phyloP scores from a whole-genome alignment of 2,113 vertebrate species.

The Leiothrix lutea region DNA sequence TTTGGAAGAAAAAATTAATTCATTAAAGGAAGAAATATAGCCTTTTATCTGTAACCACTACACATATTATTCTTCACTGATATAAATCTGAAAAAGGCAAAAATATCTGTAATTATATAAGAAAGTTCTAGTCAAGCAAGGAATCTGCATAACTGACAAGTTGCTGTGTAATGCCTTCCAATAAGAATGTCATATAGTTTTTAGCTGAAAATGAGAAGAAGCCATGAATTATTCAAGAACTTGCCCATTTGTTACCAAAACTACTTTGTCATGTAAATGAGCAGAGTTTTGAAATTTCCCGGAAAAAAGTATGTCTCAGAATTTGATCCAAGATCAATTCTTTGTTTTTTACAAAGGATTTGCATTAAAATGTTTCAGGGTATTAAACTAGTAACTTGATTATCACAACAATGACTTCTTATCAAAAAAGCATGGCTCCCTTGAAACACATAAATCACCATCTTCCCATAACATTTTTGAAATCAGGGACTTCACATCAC shows the following conservation, averaged over 20 bases:
- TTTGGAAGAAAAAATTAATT: constrained; percentile 11
- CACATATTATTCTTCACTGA: background rate
- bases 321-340: background rate
- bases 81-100: background rate
- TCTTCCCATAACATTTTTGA: background rate
- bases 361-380: background rate
- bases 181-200: background rate
- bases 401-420: background rate
- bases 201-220: constrained; percentile 14
- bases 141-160: background rate
- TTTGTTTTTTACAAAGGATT: background rate
- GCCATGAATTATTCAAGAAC: constrained; percentile 29
- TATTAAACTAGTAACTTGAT: background rate
- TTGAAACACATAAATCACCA: background rate
- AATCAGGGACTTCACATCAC: background rate
- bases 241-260: constrained; percentile 17
- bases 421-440: background rate
- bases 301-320: background rate
- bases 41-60: constrained; percentile 11
- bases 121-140: background rate
- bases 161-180: background rate
- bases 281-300: background rate
- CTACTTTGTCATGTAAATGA: background rate
- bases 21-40: background rate
- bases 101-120: background rate